Evolutionary conservation across 2,797 vertebrate genomes (phyloP), one percentile per base, ranked within the genome.

Genomic region (Chiloscyllium punctatum): DNA sequence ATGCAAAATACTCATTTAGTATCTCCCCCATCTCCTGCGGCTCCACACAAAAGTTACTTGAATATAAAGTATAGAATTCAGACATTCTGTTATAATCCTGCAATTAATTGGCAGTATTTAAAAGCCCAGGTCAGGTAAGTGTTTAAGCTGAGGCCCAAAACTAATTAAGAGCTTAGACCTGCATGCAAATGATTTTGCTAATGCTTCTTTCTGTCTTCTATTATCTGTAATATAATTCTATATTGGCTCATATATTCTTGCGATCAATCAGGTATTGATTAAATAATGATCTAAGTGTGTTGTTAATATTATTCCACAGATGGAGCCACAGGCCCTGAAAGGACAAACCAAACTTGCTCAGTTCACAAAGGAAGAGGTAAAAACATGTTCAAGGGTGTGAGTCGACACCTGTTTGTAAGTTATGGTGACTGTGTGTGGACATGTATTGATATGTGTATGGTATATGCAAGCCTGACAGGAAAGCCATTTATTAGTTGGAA

Each of bases 311-410:
- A 71, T 53, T 77, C 69, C 37, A 95, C 94, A 95, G 94, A 74
- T 95, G 94, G 94, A 95, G 48, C 48, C 71, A 21, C 25, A 33
- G 21, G 27, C 57, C 30, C 42, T 7, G 16, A 57, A 30, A 74
- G 71, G 48, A 51, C 27, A 95, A 48, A 57, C 30, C 13, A 48
- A 30, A 30, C 11, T 15, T 72, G 42, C 15, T 21, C 27, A 77
- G 23, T 57, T 95, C 42, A 53, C 33, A 25, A 95, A 51, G 51
- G 71, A 30, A 33, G 94, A 95, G 94, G 94, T 95, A 95, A 95
- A 53, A 84, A 21, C 42, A 48, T 84, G 42, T 48, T 48, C 21
- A 48, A 16, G 2, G 84, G 18, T 84, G 82, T n/a, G 1, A 51
- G 13, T 30, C 21, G 69, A 42, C 51, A 42, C 23, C 6, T 11